Evolutionary conservation across 2,797 vertebrate genomes (phyloP).

Genomic region (Poliocrania exsul): DNA sequence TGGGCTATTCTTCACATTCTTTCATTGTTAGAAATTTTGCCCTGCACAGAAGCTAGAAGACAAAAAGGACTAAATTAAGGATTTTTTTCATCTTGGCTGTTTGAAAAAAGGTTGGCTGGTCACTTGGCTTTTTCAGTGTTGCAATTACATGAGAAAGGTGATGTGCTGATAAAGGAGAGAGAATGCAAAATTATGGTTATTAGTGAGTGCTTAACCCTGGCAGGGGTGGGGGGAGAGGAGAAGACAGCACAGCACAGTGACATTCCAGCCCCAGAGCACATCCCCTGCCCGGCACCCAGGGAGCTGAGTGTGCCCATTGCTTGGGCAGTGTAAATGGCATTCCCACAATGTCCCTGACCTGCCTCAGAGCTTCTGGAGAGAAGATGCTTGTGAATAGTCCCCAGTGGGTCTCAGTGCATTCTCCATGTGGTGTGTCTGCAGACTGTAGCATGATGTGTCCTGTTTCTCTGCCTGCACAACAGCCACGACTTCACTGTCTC

Average conservation of each 20-base stretch:
- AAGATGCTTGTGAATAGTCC: background rate
- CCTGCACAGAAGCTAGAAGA: background rate
- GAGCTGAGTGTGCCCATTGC: background rate
- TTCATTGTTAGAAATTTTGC: background rate
- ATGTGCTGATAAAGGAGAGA: background rate
- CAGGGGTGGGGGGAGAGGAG: background rate
- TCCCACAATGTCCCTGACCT: background rate
- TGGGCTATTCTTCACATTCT: background rate
- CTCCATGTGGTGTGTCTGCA: background rate
- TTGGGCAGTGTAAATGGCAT: background rate
- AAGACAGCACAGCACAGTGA: background rate
- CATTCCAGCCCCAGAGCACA: background rate
- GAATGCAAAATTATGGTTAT: background rate
- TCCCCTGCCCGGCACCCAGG: background rate
- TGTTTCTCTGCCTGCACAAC: background rate
- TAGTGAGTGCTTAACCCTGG: background rate
- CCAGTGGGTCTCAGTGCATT: background rate
- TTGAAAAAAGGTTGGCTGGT: background rate
- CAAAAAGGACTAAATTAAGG: background rate
- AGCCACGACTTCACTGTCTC: background rate
- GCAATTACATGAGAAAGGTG: background rate
- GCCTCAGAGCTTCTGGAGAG: background rate
- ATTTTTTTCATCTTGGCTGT: background rate
- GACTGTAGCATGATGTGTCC: background rate
- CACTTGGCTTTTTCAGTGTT: background rate